Conservation (phyloP, 1,140 invertebrate genomes). For the Dendrolimus kikuchii region DNA sequence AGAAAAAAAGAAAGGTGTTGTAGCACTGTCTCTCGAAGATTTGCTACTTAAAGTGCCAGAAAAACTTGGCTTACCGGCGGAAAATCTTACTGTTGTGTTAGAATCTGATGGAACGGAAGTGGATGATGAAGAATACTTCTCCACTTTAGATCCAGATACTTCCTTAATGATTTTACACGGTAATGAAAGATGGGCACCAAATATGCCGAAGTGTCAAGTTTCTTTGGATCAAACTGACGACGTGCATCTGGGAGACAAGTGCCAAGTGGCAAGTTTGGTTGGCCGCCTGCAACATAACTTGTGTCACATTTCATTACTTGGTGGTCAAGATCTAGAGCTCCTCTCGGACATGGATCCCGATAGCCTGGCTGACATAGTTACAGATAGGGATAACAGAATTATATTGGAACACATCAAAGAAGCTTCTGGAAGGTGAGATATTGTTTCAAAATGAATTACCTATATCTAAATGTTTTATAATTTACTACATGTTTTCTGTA, state of each 20-base stretch:
- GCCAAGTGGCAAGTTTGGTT: slow-evolving; percentile 76
- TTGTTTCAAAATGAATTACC: background rate
- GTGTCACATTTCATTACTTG: slow-evolving; percentile 85
- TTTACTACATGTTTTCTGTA: no score
- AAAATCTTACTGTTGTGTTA: slow-evolving; percentile 82
- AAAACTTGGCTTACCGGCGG: slow-evolving; percentile 76
- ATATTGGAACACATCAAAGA: slow-evolving; percentile 89
- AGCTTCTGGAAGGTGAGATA: slow-evolving; percentile 80
- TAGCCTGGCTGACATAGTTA: slow-evolving; percentile 83
- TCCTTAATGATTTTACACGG: slow-evolving; percentile 84
- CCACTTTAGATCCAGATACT: slow-evolving; percentile 86
- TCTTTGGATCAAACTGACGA: slow-evolving; percentile 81
- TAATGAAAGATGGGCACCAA: slow-evolving; percentile 80
- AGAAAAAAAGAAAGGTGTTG: slow-evolving; percentile 85
- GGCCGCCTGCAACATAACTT: slow-evolving; percentile 83
- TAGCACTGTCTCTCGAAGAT: slow-evolving; percentile 83
- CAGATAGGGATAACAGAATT: slow-evolving; percentile 81
- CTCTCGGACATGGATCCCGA: slow-evolving; percentile 90
- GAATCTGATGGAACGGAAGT: slow-evolving; percentile 91
- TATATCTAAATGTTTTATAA: no score
- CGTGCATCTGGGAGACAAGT: slow-evolving; percentile 70
- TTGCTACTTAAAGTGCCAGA: slow-evolving; percentile 79
- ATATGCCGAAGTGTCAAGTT: slow-evolving; percentile 71
- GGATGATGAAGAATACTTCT: slow-evolving; percentile 91
- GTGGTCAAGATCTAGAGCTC: slow-evolving; percentile 84